Percentiles rank a stretch among this genome's conserved stretches.
phyloP scores from a whole-genome alignment of 1,140 invertebrate species.

The Drosophila nebulosa region DNA sequence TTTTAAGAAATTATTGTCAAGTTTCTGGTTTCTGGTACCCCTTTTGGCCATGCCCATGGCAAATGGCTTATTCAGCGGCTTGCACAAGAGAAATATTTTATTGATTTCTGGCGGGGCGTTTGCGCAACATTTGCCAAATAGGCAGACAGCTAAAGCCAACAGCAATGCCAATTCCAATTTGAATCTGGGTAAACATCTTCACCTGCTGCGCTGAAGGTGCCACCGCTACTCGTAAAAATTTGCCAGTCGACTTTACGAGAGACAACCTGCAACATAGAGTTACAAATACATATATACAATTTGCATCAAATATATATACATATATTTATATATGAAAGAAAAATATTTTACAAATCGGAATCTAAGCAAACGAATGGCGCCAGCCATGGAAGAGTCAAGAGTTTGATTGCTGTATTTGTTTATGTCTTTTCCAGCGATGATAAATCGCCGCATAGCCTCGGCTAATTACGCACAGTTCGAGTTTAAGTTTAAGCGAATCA shows the following conservation, averaged over 20 bases:
- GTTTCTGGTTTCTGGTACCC: not conserved
- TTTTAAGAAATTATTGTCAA: too few species aligned
- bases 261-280: not conserved
- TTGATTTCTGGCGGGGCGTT: conserved; percentile 49
- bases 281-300: too few species aligned
- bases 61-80: conserved; percentile 1
- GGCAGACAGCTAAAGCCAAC: not conserved
- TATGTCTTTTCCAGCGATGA: conserved; percentile 37
- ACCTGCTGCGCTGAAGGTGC: conserved; percentile 36
- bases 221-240: not conserved
- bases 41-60: not conserved
- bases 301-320: not conserved
- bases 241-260: conserved; percentile 8
- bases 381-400: conserved; percentile 5
- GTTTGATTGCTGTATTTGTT: conserved; percentile 21
- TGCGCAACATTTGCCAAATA: conserved; percentile 34
- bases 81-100: conserved; percentile 49
- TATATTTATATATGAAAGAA: not conserved
- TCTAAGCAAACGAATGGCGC: conserved; percentile 29
- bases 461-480: conserved; percentile 45
- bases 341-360: conserved; percentile 8
- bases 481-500: conserved; percentile 38
- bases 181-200: conserved; percentile 59
- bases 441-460: conserved; percentile 38
- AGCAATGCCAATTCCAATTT: conserved; percentile 26